These are phyloP conservation scores for Ploceus nigricollis DNA, from an alignment of 2,113 vertebrate species.

Conservation along the genomic window DNA sequence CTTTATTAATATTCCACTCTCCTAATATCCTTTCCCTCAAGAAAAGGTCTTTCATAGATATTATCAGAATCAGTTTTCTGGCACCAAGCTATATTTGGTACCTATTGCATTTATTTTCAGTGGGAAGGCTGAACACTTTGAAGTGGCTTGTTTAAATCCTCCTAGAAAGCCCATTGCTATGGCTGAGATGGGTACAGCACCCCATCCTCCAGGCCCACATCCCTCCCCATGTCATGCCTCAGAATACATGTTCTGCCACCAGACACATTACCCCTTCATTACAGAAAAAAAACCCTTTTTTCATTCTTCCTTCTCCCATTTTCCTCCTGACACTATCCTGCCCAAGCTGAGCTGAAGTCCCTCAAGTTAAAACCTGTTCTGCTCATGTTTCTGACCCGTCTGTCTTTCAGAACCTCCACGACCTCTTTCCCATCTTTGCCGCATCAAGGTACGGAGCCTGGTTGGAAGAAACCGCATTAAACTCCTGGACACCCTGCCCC, in stretches of 20 bases:
- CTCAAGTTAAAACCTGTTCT: neutral
- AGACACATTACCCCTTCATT: neutral
- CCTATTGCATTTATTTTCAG: neutral
- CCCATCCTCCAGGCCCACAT: neutral
- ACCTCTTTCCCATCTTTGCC: conserved; percentile 87
- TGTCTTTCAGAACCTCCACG: conserved; percentile 83
- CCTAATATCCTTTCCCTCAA: neutral
- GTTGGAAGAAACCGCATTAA: conserved; percentile 80
- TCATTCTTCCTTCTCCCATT: neutral
- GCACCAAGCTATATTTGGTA: neutral
- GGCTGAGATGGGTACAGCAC: neutral
- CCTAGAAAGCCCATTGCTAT: neutral
- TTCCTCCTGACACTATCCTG: neutral
- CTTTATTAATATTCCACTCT: neutral
- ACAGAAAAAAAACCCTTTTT: neutral
- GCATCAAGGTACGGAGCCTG: conserved; percentile 81
- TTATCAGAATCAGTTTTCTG: neutral
- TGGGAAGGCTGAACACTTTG: neutral
- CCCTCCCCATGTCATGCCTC: neutral
- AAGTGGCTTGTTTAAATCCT: neutral
- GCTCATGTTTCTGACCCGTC: neutral
- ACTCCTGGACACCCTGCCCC: conserved; percentile 80
- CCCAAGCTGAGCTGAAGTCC: neutral
- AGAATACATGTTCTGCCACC: neutral
- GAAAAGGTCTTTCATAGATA: neutral